A percentile compares a stretch with the other conserved stretches of the same genome.
Conservation (phyloP, 1,140 invertebrate genomes). For the Bombus haemorrhoidalis region DNA sequence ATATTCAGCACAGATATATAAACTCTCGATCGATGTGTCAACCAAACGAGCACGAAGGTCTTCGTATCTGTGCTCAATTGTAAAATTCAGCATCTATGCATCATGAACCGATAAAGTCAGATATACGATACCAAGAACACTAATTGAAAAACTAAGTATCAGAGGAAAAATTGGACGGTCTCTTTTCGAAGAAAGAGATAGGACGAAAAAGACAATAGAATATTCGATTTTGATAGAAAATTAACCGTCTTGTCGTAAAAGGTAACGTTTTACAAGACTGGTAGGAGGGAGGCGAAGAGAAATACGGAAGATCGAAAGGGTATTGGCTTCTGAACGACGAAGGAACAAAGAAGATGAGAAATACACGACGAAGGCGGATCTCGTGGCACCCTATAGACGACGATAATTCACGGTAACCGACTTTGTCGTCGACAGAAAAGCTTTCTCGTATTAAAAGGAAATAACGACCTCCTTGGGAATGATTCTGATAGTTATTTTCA, state of each 20-base stretch:
- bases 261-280: constrained; percentile 15
- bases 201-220: constrained; percentile 2
- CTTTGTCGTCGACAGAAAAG: constrained; percentile 70
- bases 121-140: too few relatives aligned
- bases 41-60: too few relatives aligned
- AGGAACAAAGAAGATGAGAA: constrained; percentile 62
- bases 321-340: constrained; percentile 35
- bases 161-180: too few relatives aligned
- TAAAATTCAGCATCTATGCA: too few relatives aligned
- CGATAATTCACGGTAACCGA: constrained; percentile 74
- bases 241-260: neutral
- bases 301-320: neutral
- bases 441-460: constrained; percentile 57
- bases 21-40: too few relatives aligned
- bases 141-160: too few relatives aligned
- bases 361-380: constrained; percentile 79
- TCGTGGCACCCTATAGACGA: constrained; percentile 69
- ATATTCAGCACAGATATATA: too few relatives aligned
- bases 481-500: constrained; percentile 49
- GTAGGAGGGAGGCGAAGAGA: neutral
- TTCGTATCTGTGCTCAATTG: too few relatives aligned
- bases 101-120: too few relatives aligned
- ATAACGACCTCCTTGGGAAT: constrained; percentile 40
- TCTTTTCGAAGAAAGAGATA: neutral
- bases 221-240: constrained; percentile 7